Conservation (phyloP, 2,888 invertebrate species). For the Lepeophtheirus nordmannii region DNA sequence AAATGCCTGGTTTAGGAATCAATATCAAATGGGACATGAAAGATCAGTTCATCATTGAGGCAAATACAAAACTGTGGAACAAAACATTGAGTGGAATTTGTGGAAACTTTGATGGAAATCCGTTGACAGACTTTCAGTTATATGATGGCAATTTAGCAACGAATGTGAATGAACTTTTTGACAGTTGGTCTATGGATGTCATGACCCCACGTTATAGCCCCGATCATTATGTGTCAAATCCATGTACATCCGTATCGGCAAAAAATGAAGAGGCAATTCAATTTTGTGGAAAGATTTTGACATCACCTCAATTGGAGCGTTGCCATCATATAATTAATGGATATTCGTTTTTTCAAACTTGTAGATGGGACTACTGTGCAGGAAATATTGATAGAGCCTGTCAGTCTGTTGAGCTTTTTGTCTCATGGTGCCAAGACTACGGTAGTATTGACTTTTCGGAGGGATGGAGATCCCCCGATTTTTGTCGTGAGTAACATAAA, state of each 20-base stretch:
- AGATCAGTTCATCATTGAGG: conserved; percentile 50
- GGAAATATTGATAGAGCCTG: conserved; percentile 50
- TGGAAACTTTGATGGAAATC: conserved; percentile 55
- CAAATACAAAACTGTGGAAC: conserved; percentile 54
- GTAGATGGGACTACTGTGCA: conserved; percentile 63
- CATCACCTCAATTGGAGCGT: conserved; percentile 3
- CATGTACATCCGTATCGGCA: not conserved
- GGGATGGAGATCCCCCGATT: conserved; percentile 59
- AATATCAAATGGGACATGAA: conserved; percentile 61
- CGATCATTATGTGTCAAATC: not conserved
- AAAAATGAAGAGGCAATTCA: not conserved
- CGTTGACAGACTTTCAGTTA: conserved; percentile 50
- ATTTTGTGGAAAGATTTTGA: not conserved
- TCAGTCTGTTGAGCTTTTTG: conserved; percentile 53
- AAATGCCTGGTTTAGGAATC: conserved; percentile 50
- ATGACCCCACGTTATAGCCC: not conserved
- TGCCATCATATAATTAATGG: conserved; percentile 46
- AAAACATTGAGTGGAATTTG: conserved; percentile 60
- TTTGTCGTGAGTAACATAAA: conserved; percentile 55
- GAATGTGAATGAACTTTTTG: conserved; percentile 35
- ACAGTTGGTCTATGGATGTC: conserved; percentile 33
- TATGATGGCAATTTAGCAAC: conserved; percentile 42
- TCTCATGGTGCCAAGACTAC: not conserved
- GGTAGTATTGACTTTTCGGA: conserved; percentile 43
- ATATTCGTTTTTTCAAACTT: conserved; percentile 50